Conservation (phyloP, 2,888 invertebrate genomes). For the Trachelus iudaicus region DNA sequence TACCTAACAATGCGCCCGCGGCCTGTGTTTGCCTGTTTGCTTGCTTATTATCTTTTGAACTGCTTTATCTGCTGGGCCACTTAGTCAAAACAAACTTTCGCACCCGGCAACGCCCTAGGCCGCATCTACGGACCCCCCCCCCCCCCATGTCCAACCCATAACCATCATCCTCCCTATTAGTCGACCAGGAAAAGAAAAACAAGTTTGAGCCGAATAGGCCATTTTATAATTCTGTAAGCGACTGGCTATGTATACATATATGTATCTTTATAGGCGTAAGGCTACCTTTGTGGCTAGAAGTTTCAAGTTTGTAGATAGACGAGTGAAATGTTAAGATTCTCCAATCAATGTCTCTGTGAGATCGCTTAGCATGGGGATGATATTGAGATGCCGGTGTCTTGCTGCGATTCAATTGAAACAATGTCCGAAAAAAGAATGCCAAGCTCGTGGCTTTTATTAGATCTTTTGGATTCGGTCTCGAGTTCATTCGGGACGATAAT, state of each 20-base stretch:
- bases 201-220: not conserved
- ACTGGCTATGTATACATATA: not conserved
- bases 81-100: not conserved
- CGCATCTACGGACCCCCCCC: not conserved
- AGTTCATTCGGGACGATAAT: slow-evolving; percentile 54
- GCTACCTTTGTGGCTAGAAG: not conserved
- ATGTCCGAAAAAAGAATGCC: slow-evolving; percentile 28
- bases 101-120: not conserved
- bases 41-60: slow-evolving; percentile 3
- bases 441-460: slow-evolving; percentile 47
- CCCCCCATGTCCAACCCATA: not conserved
- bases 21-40: slow-evolving; percentile 12
- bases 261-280: not conserved
- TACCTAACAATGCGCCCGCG: slow-evolving; percentile 55
- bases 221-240: not conserved
- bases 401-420: slow-evolving; percentile 14
- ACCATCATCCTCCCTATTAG: not conserved
- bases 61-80: not conserved
- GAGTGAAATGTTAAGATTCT: not conserved
- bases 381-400: not conserved
- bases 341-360: not conserved
- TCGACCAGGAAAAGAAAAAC: not conserved
- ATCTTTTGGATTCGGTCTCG: slow-evolving; percentile 42
- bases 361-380: not conserved
- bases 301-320: not conserved